Conservation (phyloP, 1,140 invertebrate genomes). For the Rhopalosiphum maidis region DNA sequence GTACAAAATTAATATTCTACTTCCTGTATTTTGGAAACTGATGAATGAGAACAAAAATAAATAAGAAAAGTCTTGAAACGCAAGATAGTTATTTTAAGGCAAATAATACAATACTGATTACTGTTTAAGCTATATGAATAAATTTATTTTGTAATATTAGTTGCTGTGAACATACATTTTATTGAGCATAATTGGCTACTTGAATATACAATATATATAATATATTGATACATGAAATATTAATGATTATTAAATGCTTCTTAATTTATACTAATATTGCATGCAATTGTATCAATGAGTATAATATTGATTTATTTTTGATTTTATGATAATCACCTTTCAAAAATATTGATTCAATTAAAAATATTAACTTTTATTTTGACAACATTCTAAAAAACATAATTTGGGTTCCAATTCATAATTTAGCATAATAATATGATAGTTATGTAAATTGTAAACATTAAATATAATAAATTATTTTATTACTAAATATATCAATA, state of each 20-base stretch:
- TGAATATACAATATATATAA: neutral
- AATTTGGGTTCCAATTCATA: neutral
- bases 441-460: slow-evolving; percentile 8
- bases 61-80: neutral
- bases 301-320: neutral
- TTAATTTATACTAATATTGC: neutral
- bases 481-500: neutral
- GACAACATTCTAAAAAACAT: neutral
- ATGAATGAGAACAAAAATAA: neutral
- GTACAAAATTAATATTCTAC: neutral
- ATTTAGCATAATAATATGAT: neutral
- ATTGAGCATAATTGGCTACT: neutral
- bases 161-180: neutral
- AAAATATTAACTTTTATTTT: neutral
- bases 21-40: neutral
- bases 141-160: neutral
- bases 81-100: neutral
- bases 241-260: neutral
- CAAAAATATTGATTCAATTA: neutral
- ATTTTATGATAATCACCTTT: neutral
- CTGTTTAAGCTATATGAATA: neutral
- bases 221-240: neutral
- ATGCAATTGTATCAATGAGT: neutral
- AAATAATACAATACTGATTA: neutral
- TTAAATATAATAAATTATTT: neutral